Evolutionary conservation across 2,797 vertebrate genomes (phyloP), one percentile per base, ranked within the genome.

Genomic region (Smutsia gigantea): DNA sequence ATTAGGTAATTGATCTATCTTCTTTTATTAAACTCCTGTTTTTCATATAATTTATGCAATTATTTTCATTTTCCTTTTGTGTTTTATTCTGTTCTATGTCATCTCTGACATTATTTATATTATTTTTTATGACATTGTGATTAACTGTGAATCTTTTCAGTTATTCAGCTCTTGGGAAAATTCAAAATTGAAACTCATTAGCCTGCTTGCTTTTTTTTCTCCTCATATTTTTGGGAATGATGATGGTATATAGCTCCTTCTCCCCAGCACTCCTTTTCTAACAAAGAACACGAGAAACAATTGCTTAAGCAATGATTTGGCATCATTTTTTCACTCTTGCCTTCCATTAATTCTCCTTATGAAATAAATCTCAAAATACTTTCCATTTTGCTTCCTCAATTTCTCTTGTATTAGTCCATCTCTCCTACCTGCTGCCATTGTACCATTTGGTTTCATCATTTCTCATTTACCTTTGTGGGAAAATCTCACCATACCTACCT

Each of bases 311-410:
- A 84, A 59, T 77, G 19, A 29, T 2, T 68, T 19, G 5, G 46
- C 4, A 19, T n/a, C 19, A 59, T 17, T 71, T 82, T 53, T 23
- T 51, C 39, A 17, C 19, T 64, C 39, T 86, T 95, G 9, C 25
- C 23, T 90, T 96, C 78, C 15, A 34, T 90, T 94, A 83, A 66
- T 42, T 90, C 53, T 49, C 23, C 11, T n/a, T 77, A 29, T 68
- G 59, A 87, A 81, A 63, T 86, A 94, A 88, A 55, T 37, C 29
- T 93, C 66, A 77, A 83, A 81, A 84, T 71, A n/a, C 9, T 88
- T 19, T 84, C 46, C 39, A n/a, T 64, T 88, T 25, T 69, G 42
- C 14, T 61, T 42, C 23, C 23, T 87, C n/a, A 25, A 0, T 51
- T n/a, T 74, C 61, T 90, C 3, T 68, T 69, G 37, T 46, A 39